These are phyloP conservation scores for Oriolus oriolus DNA, from an alignment of 2,113 vertebrate species.

Conservation along the genomic window DNA sequence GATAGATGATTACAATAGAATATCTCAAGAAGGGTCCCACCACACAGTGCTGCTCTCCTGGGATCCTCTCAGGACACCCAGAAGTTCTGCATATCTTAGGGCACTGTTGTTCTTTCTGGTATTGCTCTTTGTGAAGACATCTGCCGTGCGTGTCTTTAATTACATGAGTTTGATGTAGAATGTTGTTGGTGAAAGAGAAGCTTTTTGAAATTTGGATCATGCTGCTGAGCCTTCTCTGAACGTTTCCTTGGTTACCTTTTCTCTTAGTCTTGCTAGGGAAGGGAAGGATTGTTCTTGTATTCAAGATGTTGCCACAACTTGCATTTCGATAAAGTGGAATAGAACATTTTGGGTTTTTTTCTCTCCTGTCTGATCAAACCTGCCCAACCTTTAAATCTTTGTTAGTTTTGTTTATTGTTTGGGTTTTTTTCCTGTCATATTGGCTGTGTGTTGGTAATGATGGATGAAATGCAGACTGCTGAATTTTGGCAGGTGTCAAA, in stretches of 20 bases:
- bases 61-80: not conserved
- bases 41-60: not conserved
- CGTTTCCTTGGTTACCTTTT: not conserved
- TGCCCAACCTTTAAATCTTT: not conserved
- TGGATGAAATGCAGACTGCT: not conserved
- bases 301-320: not conserved
- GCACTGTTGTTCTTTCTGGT: not conserved
- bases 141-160: fast-evolving
- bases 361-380: no score
- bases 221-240: not conserved
- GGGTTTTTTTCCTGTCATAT: not conserved
- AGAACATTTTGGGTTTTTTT: not conserved
- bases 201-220: not conserved
- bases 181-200: not conserved
- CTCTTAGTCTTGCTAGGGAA: not conserved
- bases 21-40: no score
- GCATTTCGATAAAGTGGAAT: not conserved
- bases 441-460: not conserved
- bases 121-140: not conserved
- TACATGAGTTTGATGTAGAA: not conserved
- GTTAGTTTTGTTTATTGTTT: no score
- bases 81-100: not conserved
- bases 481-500: not conserved
- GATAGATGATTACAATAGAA: not conserved
- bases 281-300: not conserved